Evolutionary conservation across 2,888 invertebrate species (phyloP).

Genomic region (Leucozona laternaria): DNA sequence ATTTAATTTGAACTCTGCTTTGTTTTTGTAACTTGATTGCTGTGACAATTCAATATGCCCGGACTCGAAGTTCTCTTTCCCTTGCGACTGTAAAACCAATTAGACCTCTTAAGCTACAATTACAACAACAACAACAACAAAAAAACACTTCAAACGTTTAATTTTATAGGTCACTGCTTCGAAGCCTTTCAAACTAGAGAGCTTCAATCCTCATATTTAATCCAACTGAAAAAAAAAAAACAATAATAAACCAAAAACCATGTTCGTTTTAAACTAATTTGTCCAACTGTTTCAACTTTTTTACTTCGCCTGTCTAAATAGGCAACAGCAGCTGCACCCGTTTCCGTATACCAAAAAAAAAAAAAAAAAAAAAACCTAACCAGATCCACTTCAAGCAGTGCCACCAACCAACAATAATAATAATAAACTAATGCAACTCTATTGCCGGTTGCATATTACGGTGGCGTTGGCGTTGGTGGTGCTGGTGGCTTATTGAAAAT

Average conservation of each 20-base stretch:
- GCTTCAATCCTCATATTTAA: slow-evolving; percentile 41
- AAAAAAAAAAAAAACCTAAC: slow-evolving; percentile 1
- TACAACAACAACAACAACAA: slow-evolving; percentile 17
- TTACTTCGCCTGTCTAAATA: slow-evolving; percentile 29
- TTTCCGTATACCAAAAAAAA: slow-evolving; percentile 45
- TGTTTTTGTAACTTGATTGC: background rate
- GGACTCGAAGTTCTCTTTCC: slow-evolving; percentile 12
- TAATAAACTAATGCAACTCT: slow-evolving; percentile 48
- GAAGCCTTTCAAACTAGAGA: slow-evolving; percentile 49
- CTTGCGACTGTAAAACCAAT: slow-evolving; percentile 7
- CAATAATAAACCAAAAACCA: slow-evolving; percentile 39
- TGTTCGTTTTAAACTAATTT: slow-evolving; percentile 67
- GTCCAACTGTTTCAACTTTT: slow-evolving; percentile 56
- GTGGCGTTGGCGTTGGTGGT: background rate
- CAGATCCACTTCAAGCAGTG: slow-evolving; percentile 40
- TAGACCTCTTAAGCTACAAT: slow-evolving; percentile 33
- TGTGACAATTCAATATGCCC: slow-evolving; percentile 2
- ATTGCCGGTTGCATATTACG: slow-evolving; percentile 23
- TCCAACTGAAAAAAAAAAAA: slow-evolving; percentile 15
- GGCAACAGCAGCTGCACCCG: slow-evolving; percentile 62
- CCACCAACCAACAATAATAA: slow-evolving; percentile 17
- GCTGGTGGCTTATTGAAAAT: slow-evolving; percentile 62
- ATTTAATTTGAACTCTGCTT: background rate
- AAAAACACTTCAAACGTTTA: background rate
- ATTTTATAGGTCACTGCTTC: slow-evolving; percentile 36